phyloP scores from a whole-genome alignment of 2,888 invertebrate species.

The Synanthedon formicaeformis region DNA sequence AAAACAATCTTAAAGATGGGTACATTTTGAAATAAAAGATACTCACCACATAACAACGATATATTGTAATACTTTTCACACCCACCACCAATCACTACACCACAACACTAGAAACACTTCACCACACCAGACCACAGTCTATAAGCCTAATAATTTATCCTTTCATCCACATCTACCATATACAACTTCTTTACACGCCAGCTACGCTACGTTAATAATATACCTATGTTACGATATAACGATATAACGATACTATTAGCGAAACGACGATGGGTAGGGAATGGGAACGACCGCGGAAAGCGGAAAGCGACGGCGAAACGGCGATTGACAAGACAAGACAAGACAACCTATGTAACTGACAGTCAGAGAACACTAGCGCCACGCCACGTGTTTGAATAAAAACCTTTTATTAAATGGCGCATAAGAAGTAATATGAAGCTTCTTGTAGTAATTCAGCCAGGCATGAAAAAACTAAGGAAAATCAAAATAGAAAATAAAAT shows the following conservation, averaged over 20 bases:
- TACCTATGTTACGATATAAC: no score
- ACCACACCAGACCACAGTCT: constrained; percentile 20
- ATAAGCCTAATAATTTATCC: no score
- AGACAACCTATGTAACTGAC: constrained; percentile 3
- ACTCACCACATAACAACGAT: constrained; percentile 62
- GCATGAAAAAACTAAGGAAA: no score
- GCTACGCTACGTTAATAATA: neutral
- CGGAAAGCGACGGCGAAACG: constrained; percentile 1
- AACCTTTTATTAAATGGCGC: neutral
- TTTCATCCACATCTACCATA: neutral
- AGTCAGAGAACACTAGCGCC: constrained; percentile 36
- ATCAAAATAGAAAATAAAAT: no score
- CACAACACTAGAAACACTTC: constrained; percentile 57
- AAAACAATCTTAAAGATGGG: neutral
- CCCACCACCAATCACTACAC: constrained; percentile 46
- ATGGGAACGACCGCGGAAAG: neutral
- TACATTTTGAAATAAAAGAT: constrained; percentile 10
- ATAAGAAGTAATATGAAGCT: no score
- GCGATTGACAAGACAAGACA: constrained; percentile 15
- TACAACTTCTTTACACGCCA: neutral
- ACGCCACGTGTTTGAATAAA: constrained; percentile 35
- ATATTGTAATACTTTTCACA: constrained; percentile 36
- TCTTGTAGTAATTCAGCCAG: no score
- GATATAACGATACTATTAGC: neutral
- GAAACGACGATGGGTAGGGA: neutral